A percentile compares a stretch with the other conserved stretches of the same genome.
phyloP scores from a whole-genome alignment of 1,140 invertebrate genomes.

The Saccostrea glomerata region DNA sequence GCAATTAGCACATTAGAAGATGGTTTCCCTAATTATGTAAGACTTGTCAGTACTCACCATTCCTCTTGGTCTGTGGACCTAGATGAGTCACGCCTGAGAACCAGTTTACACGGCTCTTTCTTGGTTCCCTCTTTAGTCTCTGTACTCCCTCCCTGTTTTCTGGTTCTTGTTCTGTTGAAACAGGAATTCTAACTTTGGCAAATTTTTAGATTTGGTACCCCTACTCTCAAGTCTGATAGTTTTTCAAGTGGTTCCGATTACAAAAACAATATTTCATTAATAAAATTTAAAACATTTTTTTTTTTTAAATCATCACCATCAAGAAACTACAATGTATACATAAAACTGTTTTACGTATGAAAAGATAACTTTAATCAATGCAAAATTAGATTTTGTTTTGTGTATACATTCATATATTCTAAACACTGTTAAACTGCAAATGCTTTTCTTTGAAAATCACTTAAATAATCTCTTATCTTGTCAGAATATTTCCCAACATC shows the following conservation, averaged over 20 bases:
- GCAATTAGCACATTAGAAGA: no score
- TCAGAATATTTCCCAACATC: not conserved
- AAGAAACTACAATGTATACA: no score
- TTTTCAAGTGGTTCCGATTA: not conserved
- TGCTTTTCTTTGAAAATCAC: not conserved
- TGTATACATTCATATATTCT: no score
- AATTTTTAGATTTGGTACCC: not conserved
- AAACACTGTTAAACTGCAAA: not conserved
- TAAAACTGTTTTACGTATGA: no score
- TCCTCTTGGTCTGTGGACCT: constrained; percentile 55
- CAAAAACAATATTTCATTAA: not conserved
- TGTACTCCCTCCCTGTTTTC: constrained; percentile 3
- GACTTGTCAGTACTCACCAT: constrained; percentile 45
- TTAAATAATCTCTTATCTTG: not conserved
- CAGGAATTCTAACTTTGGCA: not conserved
- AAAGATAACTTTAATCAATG: no score
- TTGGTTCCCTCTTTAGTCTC: constrained; percentile 4
- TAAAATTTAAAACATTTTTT: constrained; percentile 1
- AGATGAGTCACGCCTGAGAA: constrained; percentile 60
- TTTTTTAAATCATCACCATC: not conserved
- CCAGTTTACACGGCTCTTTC: constrained; percentile 56
- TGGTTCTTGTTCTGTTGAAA: constrained; percentile 33
- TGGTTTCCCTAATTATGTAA: no score
- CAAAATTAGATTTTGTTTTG: no score
- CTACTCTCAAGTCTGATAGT: not conserved